Base-by-base conservation (phyloP, 2,888 invertebrate species). In the Stramonita haemastoma region DNA sequence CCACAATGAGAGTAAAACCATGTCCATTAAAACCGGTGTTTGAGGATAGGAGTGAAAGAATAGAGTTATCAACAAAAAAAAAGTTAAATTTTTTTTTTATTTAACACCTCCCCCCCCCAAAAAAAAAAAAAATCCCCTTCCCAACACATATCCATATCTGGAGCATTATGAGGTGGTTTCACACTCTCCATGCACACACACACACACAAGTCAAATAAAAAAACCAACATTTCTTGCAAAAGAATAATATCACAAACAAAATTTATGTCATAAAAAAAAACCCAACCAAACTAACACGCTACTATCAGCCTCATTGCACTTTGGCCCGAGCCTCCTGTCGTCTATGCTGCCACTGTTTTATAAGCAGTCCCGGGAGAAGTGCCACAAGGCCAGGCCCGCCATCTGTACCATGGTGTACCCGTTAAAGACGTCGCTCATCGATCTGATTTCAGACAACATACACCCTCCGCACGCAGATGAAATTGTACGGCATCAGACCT, bases 401-500 rank as follows among this genome's bases (percentile, higher is more conserved):
- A 96, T 93, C 91, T 96, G 96, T 11, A 96, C 46, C 77, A 96
- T 92, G 0, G 95, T 96, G 90, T 93, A 93, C 29, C 92, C 91
- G 4, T 96, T 96, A 91, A 97, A 96, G 4, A 97, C 93, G 91
- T 97, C 96, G 91, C 96, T 95, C 87, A 97, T 90, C 1, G 96
- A 96, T 89, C 94, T 94, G 77, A 97, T 94, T 87, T 96, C 95
- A 0, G 96, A 95, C 81, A 97, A 93, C 92, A 97, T 96, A 96
- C 96, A 4, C 97, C 97, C 1, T 96, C 93, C 97, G 96, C 1
- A 97, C 97, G 93, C 97, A 97, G 89, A 97, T 96, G 93, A 96
- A 97, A 94, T 97, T 97, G 95, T 97, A 97, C 1, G 97, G 97
- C 95, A 97, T 96, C 92, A 97, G 94, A 91, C 97, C 97, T 97